Base-by-base conservation (phyloP, 2,113 vertebrate genomes). In the Cyprinodon variegatus region DNA sequence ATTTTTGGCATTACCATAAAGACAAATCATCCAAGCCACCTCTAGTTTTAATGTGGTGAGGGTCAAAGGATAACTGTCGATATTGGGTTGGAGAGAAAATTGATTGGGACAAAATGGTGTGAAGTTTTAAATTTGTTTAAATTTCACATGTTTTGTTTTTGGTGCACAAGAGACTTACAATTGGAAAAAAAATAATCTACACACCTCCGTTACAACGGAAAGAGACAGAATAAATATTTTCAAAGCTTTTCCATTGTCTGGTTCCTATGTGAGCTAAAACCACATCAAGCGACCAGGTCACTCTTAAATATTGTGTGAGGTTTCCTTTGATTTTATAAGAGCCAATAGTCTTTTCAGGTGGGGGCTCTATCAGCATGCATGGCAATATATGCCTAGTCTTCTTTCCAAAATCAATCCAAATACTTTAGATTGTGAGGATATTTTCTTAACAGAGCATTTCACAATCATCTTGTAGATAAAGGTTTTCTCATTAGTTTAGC, bases 11-110 rank as follows among this genome's bases (percentile, higher is more conserved):
- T 64, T 22, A 50, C 74, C 37, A 20, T 29, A 22, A 46, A 15
- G 39, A 72, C 37, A 64, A 67, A 78, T 17, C 13, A 61, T 17
- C 70, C 68, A 71, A 90, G 90, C 92, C 92, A 91, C 86, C 83
- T 89, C 64, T 90, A 89, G 89, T 93, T 94, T 94, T 88, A 94
- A 82, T 84, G 78, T 79, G 83, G 79, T 85, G 86, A 90, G 50
- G 81, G 86, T 81, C 57, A 77, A 87, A 86, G 82, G 81, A 70
- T 68, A 22, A 50, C 53, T 78, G 64, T 62, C 69, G 39, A 59
- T 70, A 68, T 76, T 75, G 48, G 61, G 46, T 65, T 77, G n/a
- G 70, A 62, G 66, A 66, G 63, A 78, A 77, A 83, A 72, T 9
- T 65, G 5, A 82, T 22, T 48, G 59, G 65, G 39, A 46, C 20